Base-by-base conservation (phyloP, 2,113 vertebrate species). In the Falco punctatus region DNA sequence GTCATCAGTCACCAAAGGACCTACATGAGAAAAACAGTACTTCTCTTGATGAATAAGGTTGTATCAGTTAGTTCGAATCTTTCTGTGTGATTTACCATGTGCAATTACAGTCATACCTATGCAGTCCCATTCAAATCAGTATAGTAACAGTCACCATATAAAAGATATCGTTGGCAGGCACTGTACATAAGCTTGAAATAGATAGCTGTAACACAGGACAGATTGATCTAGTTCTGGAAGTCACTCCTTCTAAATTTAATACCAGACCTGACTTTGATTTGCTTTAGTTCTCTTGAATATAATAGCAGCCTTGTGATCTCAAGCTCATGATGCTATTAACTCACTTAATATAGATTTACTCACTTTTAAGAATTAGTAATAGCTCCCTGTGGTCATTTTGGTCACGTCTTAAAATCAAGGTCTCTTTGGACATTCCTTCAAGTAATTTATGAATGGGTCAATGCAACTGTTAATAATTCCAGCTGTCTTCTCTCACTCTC, bases 351-450 rank as follows among this genome's bases (percentile, higher is more conserved):
- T 11, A 89, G 40, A 93, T 86, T 89, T 91, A 91, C 67, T 86
- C 40, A 91, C 67, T 83, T 92, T 83, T 64, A 77, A 94, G 69
- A 83, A 86, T 26, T 65, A 5, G 6, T 91, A 91, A 92, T 86
- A 83, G 62, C 46, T 94, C 87, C 88, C 93, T 59, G 44, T 89
- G 83, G 64, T 91, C 84, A 91, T 67, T 90, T 91, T 0, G 11
- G 66, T 81, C 81, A 88, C 78, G 32, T 90, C 54, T 64, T 80
- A 90, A 92, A 94, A 88, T 61, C 48, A 79, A 79, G 49, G 52
- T 88, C 84, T 92, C 64, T 81, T 69, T 81, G 67, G 65, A 88
- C 52, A 74, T 93, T 90, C 33, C 40, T 91, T 89, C 65, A 92
- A 86, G 66, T 64, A 80, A 72, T 74, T 95, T 86, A 91, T 54